Percentiles rank a stretch among this genome's conserved stretches.
These are phyloP conservation scores for Monodelphis domestica DNA, from an alignment of 2,797 vertebrate genomes.

Conservation along the genomic window DNA sequence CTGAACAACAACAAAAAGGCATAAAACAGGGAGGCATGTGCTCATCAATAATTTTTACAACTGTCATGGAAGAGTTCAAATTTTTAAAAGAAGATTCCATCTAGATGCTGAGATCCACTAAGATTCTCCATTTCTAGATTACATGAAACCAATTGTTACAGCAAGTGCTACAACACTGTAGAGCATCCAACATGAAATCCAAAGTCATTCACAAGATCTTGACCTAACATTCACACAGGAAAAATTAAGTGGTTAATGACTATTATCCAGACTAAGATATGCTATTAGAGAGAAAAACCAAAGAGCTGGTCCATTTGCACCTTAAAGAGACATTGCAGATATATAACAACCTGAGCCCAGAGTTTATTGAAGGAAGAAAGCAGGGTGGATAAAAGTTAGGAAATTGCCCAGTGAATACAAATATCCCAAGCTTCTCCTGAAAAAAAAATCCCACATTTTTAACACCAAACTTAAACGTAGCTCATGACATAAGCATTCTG, in stretches of 20 bases:
- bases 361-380: background rate
- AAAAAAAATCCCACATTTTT: background rate
- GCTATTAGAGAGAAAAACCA: background rate
- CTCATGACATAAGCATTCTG: no score
- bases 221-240: background rate
- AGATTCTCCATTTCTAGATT: background rate
- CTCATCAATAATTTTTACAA: background rate
- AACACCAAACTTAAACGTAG: no score
- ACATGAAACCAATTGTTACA: background rate
- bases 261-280: background rate
- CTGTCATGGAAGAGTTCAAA: background rate
- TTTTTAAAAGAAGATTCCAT: background rate
- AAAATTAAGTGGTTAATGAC: background rate
- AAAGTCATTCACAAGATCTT: background rate
- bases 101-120: background rate
- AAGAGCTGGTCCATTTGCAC: background rate
- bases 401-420: background rate
- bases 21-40: background rate
- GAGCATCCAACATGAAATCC: background rate
- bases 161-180: background rate
- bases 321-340: background rate
- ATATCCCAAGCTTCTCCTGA: background rate
- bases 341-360: background rate
- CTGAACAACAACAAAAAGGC: no score
- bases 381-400: background rate